Evolutionary conservation across 2,888 invertebrate genomes (phyloP).

Genomic region (Chelonus formosanus): DNA sequence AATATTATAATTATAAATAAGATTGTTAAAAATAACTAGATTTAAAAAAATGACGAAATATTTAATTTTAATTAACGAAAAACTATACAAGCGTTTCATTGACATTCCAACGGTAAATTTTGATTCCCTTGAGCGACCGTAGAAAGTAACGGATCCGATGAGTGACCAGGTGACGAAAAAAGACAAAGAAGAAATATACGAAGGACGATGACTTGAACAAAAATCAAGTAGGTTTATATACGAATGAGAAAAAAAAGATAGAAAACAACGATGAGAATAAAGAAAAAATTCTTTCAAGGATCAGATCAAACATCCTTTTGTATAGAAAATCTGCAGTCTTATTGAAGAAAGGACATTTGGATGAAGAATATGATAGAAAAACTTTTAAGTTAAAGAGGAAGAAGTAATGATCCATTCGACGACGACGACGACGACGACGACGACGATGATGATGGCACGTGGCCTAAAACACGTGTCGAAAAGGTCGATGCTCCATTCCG

Average conservation of each 20-base stretch:
- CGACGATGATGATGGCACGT: slow-evolving; percentile 28
- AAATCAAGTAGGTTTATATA: slow-evolving; percentile 11
- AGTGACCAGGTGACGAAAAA: slow-evolving; percentile 37
- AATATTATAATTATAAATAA: too few relatives aligned
- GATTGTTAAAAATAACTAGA: too few relatives aligned
- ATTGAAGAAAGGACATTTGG: background rate
- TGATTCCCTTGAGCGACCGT: slow-evolving; percentile 19
- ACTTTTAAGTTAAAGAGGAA: slow-evolving; percentile 5
- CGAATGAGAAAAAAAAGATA: background rate
- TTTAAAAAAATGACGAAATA: background rate
- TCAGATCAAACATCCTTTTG: too few relatives aligned
- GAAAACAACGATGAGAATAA: slow-evolving; percentile 1
- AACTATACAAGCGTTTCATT: slow-evolving; percentile 13
- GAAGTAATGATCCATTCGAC: slow-evolving; percentile 20
- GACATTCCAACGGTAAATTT: slow-evolving; percentile 29
- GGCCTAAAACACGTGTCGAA: slow-evolving; percentile 31
- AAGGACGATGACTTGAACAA: slow-evolving; percentile 18
- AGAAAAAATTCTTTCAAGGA: background rate
- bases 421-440: slow-evolving; percentile 19
- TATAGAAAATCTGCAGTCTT: too few relatives aligned
- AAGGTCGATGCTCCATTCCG: slow-evolving; percentile 34
- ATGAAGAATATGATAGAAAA: background rate
- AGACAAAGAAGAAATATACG: slow-evolving; percentile 25
- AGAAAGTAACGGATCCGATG: slow-evolving; percentile 33
- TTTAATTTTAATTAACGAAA: background rate